Evolutionary conservation across 2,113 vertebrate species (phyloP).

Genomic region (Agelaius phoeniceus): DNA sequence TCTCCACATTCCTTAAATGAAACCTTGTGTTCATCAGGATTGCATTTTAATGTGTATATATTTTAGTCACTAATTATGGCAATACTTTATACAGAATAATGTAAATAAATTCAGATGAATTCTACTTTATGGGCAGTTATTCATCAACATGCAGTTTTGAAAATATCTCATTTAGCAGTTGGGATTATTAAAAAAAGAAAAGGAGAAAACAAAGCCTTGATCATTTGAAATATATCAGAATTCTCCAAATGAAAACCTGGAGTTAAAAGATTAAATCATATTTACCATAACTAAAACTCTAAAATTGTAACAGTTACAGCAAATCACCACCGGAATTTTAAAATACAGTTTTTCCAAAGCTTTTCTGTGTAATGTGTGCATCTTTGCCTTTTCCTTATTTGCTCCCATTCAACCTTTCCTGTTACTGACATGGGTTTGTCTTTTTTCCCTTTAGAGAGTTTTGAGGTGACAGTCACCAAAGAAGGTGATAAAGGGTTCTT

Average conservation of each 20-base stretch:
- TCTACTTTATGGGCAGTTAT: not conserved
- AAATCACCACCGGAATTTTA: not conserved
- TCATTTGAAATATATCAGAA: not conserved
- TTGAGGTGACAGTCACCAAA: slow-evolving; percentile 99
- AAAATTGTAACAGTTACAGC: not conserved
- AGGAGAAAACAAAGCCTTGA: not conserved
- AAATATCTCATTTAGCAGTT: not conserved
- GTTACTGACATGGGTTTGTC: slow-evolving; percentile 95
- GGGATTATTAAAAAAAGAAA: not conserved
- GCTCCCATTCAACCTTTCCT: slow-evolving; percentile 75
- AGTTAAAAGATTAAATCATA: not conserved
- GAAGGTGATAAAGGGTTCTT: slow-evolving; percentile 99
- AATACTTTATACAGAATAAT: not conserved
- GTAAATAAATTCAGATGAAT: not conserved
- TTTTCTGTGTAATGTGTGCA: slow-evolving; percentile 65
- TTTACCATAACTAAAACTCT: not conserved
- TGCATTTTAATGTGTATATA: not conserved
- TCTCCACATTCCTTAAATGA: not conserved
- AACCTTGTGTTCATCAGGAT: not conserved
- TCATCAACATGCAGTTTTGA: not conserved
- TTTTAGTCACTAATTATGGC: not conserved
- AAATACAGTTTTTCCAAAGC: not conserved
- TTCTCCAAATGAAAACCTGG: not conserved
- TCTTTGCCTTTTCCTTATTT: slow-evolving; percentile 72
- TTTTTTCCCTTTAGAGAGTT: slow-evolving; percentile 99